phyloP scores from a whole-genome alignment of 2,888 invertebrate species.

The Eurytoma californica region DNA sequence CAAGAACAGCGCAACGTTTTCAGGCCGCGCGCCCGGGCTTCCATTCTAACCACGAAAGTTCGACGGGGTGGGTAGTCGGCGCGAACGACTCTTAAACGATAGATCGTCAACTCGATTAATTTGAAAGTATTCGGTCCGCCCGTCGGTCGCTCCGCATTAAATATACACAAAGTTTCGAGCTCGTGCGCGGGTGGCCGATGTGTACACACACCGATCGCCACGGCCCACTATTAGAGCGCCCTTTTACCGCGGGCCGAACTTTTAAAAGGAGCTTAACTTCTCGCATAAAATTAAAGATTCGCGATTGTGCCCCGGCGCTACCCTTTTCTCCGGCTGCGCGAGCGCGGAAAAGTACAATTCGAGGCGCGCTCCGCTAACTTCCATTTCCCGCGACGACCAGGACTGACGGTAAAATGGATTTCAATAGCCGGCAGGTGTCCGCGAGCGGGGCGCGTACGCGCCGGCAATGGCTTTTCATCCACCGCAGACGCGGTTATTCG shows the following conservation, averaged over 20 bases:
- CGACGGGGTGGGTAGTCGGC: background rate
- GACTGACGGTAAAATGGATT: conserved; percentile 60
- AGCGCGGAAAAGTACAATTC: conserved; percentile 68
- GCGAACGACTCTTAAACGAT: conserved; percentile 28
- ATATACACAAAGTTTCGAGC: conserved; percentile 48
- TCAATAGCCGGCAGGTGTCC: conserved; percentile 59
- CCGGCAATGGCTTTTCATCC: conserved; percentile 24
- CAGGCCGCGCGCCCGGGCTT: background rate
- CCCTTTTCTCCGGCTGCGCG: conserved; percentile 23
- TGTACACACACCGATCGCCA: background rate
- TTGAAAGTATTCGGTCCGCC: background rate
- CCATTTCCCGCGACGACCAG: conserved; percentile 60
- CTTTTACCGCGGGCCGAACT: conserved; percentile 56
- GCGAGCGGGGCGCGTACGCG: conserved; percentile 2
- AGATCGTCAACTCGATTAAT: conserved; percentile 47
- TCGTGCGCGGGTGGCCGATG: conserved; percentile 26
- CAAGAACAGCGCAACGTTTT: too few relatives aligned
- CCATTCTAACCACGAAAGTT: too few relatives aligned
- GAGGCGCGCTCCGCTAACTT: conserved; percentile 64
- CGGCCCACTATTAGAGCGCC: background rate
- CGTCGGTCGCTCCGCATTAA: conserved; percentile 14
- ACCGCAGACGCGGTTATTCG: background rate
- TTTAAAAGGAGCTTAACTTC: conserved; percentile 73
- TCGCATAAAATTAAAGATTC: conserved; percentile 74
- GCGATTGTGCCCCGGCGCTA: conserved; percentile 65